phyloP scores from a whole-genome alignment of 64 coral and sea anemone species.

The Montipora foliosa region DNA sequence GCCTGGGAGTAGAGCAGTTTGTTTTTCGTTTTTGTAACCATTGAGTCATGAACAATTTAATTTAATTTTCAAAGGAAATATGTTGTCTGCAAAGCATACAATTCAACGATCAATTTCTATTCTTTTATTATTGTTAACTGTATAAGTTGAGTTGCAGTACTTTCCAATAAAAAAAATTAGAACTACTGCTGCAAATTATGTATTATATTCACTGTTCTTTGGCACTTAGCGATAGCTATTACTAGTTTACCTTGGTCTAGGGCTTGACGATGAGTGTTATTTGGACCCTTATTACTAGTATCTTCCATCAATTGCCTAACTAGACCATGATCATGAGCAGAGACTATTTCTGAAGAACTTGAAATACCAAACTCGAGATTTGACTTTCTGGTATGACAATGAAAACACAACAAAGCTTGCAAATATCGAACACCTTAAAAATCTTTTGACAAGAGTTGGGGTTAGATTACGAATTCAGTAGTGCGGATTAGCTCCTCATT shows the following conservation, averaged over 20 bases:
- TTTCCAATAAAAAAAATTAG: no score
- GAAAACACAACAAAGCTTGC: slow-evolving; percentile 22
- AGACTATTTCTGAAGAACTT: slow-evolving; percentile 65
- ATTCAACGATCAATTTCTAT: no score
- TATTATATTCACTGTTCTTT: no score
- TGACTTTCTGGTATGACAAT: slow-evolving; percentile 58
- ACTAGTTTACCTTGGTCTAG: slow-evolving; percentile 44
- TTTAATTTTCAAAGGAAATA: no score
- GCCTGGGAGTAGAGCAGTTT: no score
- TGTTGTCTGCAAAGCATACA: no score
- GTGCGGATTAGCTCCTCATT: slow-evolving; percentile 17
- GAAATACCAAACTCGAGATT: slow-evolving; percentile 66
- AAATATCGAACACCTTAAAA: slow-evolving; percentile 60
- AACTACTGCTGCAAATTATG: no score
- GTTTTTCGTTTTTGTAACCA: no score
- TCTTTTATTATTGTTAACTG: no score
- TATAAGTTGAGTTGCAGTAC: no score
- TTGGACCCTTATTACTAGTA: slow-evolving; percentile 63
- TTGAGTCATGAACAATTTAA: no score
- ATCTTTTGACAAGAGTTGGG: slow-evolving; percentile 40
- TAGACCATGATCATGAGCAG: slow-evolving; percentile 65
- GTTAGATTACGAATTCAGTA: slow-evolving; percentile 33
- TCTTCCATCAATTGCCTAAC: slow-evolving; percentile 62
- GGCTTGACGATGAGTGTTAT: slow-evolving; percentile 42
- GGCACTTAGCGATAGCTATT: no score